Evolutionary conservation across 2,113 vertebrate species (phyloP).

Genomic region (Mormyrus iriodes): DNA sequence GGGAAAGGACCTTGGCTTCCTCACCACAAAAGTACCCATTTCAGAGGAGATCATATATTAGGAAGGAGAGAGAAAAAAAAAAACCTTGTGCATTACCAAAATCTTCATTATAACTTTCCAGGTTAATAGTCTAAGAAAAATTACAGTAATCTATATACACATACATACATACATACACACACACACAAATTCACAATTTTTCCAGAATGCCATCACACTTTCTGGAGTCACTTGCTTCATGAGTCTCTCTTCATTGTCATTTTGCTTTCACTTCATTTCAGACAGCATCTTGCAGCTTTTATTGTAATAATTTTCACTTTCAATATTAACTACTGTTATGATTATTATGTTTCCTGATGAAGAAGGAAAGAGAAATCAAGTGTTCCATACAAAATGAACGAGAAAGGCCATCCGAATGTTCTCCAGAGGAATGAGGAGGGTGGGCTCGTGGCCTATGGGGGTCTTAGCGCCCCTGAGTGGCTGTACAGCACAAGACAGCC

Average conservation of each 20-base stretch:
- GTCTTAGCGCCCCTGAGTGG: slow-evolving; percentile 40
- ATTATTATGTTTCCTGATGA: slow-evolving; percentile 49
- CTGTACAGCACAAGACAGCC: slow-evolving; percentile 39
- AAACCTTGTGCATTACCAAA: slow-evolving; percentile 7
- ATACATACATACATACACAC: slow-evolving; percentile 46
- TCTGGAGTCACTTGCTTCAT: slow-evolving; percentile 51
- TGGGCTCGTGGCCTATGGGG: slow-evolving; percentile 14
- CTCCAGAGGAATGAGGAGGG: slow-evolving; percentile 11
- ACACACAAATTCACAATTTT: slow-evolving; percentile 55
- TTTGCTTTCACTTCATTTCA: slow-evolving; percentile 22
- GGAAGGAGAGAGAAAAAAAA: neutral
- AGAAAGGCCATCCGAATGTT: slow-evolving; percentile 44
- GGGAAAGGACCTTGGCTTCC: neutral
- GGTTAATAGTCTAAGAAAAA: slow-evolving; percentile 22
- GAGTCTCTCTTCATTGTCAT: slow-evolving; percentile 38
- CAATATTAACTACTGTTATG: slow-evolving; percentile 41
- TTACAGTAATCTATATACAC: slow-evolving; percentile 27
- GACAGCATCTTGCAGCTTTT: slow-evolving; percentile 49
- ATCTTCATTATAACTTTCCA: slow-evolving; percentile 13
- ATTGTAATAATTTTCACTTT: slow-evolving; percentile 15
- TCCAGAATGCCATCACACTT: slow-evolving; percentile 20
- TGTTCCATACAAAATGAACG: slow-evolving; percentile 49
- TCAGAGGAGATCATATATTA: neutral
- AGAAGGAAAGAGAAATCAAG: slow-evolving; percentile 54
- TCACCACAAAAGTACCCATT: neutral